Percentiles rank a stretch among this genome's conserved stretches.
These are phyloP conservation scores for Pao palembangensis DNA, from an alignment of 2,113 vertebrate species.

Conservation along the genomic window DNA sequence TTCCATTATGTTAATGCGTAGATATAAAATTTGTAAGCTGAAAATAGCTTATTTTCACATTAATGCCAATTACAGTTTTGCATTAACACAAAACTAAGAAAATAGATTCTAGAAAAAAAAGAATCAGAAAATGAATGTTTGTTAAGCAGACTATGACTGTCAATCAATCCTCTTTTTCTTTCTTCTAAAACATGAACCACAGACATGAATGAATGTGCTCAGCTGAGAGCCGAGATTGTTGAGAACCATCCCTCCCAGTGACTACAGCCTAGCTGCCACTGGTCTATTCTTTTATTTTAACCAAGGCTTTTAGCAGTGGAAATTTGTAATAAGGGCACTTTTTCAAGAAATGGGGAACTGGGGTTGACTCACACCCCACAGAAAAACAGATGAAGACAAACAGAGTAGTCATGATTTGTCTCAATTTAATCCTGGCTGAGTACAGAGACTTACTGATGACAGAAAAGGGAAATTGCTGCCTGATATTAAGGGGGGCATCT, in stretches of 20 bases:
- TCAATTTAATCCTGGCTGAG: constrained; percentile 16
- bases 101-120: no score
- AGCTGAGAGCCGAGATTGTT: constrained; percentile 10
- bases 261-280: no score
- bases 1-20: neutral
- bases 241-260: no score
- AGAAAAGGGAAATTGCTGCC: constrained; percentile 27
- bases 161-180: constrained; percentile 1
- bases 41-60: no score
- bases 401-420: constrained; percentile 11
- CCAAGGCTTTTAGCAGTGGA: constrained; percentile 12
- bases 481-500: constrained; percentile 50
- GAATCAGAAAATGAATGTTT: no score
- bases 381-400: constrained; percentile 16
- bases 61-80: no score
- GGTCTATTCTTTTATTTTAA: neutral
- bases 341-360: neutral
- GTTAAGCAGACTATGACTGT: no score
- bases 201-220: constrained; percentile 63
- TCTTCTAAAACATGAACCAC: constrained; percentile 51
- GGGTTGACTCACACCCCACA: constrained; percentile 11
- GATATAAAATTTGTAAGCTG: no score
- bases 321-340: constrained; percentile 27
- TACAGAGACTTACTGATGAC: constrained; percentile 21
- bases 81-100: no score